Evolutionary conservation across 1,140 invertebrate genomes (phyloP), one percentile per base, ranked within the genome.

Genomic region (Cecropterus lyciades): DNA sequence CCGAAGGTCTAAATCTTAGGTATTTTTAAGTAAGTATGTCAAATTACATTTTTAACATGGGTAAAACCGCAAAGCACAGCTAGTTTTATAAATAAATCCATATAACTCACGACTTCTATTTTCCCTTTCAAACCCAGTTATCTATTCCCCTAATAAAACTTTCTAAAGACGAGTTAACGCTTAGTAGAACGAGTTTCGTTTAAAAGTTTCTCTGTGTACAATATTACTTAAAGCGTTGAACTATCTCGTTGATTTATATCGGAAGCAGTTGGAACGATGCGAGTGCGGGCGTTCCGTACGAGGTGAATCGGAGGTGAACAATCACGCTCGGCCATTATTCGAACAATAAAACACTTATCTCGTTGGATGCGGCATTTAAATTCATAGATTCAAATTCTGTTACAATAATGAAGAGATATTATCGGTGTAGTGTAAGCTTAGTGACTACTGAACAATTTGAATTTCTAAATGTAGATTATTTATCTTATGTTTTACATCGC

Each of bases 241-340:
- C 56, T 46, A 59, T 59, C 56, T 46, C 20, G 46, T 17, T 59
- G 40, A 52, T 56, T 51, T 65, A 37, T 42, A 48, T 56, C 13
- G 63, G 63, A 65, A 65, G 43, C 51, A 27, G 42, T 57, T 57
- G n/a, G 42, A 46, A 57, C 37, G 53, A 13, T 13, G 20, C 40
- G 53, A 43, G 53, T 27, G 37, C 53, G 53, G 48, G 48, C 48
- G 30, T 33, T 20, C 13, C 45, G 17, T n/a, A 6, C 49, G 48
- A 64, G 49, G 49, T 64, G 62, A 64, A 17, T 55, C 33, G 40
- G 42, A 65, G 51, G 63, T 55, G 63, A 65, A 45, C 42, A 57
- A 57, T 57, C 55, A 65, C 62, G 60, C 49, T 37, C 60, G 17
- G 37, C 60, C 30, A 53, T 63, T 49, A 57, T 52, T 17, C 30